phyloP scores from a whole-genome alignment of 2,888 invertebrate species.

The Andricus quercusramuli region DNA sequence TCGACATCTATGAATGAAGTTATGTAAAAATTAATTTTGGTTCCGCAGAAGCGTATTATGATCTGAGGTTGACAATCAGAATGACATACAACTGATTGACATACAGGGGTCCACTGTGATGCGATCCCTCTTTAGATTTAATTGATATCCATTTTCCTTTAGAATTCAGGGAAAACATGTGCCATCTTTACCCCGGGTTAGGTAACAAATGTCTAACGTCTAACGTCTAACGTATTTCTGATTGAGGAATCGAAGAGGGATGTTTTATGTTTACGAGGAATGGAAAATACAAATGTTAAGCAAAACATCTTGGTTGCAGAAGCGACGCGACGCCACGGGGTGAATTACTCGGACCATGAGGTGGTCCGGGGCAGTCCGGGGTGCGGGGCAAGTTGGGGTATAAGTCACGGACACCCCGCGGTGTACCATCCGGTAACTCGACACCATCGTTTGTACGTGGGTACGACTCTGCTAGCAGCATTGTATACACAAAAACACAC shows the following conservation, averaged over 20 bases:
- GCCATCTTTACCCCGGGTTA: background rate
- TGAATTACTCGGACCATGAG: conserved; percentile 46
- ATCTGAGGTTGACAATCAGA: no score
- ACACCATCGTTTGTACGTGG: conserved; percentile 77
- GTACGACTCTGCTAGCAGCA: conserved; percentile 60
- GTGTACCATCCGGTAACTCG: conserved; percentile 79
- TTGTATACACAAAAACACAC: conserved; percentile 73
- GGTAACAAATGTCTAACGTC: background rate
- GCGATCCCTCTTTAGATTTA: background rate
- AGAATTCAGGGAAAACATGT: background rate
- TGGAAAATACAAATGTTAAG: conserved; percentile 73
- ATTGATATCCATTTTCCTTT: background rate
- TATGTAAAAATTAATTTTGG: no score
- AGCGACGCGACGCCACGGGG: conserved; percentile 58
- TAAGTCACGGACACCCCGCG: conserved; percentile 77
- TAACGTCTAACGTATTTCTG: background rate
- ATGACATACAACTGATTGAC: no score
- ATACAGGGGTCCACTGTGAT: no score
- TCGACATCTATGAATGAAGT: no score
- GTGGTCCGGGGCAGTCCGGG: conserved; percentile 51
- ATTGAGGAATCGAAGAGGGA: conserved; percentile 42
- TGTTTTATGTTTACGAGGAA: conserved; percentile 42
- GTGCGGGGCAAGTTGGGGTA: conserved; percentile 68
- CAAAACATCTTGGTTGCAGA: conserved; percentile 73
- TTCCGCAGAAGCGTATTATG: no score